These are phyloP conservation scores for Manis pentadactyla DNA, from an alignment of 2,797 vertebrate genomes.

Conservation along the genomic window DNA sequence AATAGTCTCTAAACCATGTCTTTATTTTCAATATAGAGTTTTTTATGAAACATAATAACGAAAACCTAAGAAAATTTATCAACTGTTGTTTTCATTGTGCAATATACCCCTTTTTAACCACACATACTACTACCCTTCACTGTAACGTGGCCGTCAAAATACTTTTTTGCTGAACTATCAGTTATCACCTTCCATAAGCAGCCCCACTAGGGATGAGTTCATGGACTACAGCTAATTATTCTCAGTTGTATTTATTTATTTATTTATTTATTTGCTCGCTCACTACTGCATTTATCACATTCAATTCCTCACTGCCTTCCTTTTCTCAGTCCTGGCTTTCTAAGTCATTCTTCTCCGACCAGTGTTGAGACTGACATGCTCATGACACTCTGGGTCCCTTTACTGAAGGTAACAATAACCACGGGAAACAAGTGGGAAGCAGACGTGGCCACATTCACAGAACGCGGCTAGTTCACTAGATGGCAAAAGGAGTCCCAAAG, in stretches of 20 bases:
- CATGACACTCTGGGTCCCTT: not conserved
- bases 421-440: fast-evolving
- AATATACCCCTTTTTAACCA: not conserved
- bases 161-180: not conserved
- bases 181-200: fast-evolving
- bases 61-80: not conserved
- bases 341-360: not conserved
- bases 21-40: not conserved
- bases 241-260: not conserved
- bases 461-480: fast-evolving
- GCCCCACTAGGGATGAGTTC: not conserved
- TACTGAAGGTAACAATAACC: not conserved
- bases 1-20: not conserved
- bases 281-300: not conserved
- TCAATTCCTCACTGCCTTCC: not conserved
- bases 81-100: fast-evolving
- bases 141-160: not conserved
- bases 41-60: not conserved
- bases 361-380: fast-evolving
- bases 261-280: not conserved
- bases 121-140: not conserved
- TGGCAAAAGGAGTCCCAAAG: not conserved
- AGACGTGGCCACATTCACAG: fast-evolving
- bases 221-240: not conserved
- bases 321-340: not conserved